Conservation (phyloP, 2,888 invertebrate genomes). For the Apamea crenata region DNA sequence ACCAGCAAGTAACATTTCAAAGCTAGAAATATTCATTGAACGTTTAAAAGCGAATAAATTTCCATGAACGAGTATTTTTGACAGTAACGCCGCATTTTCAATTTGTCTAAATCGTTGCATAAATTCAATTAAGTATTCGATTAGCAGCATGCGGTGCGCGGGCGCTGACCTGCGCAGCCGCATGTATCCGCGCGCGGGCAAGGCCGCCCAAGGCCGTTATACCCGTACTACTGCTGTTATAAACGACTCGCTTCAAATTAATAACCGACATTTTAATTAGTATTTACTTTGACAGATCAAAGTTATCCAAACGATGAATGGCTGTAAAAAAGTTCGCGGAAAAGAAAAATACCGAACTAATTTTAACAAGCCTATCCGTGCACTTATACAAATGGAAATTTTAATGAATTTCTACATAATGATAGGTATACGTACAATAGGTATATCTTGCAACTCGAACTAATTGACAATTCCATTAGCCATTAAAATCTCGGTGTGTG, state of each 20-base stretch:
- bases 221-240: conserved; percentile 68
- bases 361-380: conserved; percentile 12
- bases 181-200: conserved; percentile 77
- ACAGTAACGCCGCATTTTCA: conserved; percentile 46
- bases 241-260: conserved; percentile 57
- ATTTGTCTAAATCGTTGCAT: conserved; percentile 62
- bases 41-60: conserved; percentile 27
- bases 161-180: conserved; percentile 73
- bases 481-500: conserved; percentile 54
- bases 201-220: conserved; percentile 88
- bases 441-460: conserved; percentile 18
- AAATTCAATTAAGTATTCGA: conserved; percentile 71
- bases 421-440: neutral
- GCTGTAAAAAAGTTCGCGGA: neutral
- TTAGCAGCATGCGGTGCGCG: conserved; percentile 69
- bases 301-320: neutral
- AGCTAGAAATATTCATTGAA: conserved; percentile 13
- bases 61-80: conserved; percentile 47
- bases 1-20: conserved; percentile 15
- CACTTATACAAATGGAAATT: conserved; percentile 27
- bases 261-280: conserved; percentile 53
- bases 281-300: conserved; percentile 22
- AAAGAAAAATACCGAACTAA: conserved; percentile 2
- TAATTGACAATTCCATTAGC: conserved; percentile 55
- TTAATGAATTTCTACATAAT: conserved; percentile 25